Evolutionary conservation across 1,140 invertebrate species (phyloP).

Genomic region (Drosophila ananassae): DNA sequence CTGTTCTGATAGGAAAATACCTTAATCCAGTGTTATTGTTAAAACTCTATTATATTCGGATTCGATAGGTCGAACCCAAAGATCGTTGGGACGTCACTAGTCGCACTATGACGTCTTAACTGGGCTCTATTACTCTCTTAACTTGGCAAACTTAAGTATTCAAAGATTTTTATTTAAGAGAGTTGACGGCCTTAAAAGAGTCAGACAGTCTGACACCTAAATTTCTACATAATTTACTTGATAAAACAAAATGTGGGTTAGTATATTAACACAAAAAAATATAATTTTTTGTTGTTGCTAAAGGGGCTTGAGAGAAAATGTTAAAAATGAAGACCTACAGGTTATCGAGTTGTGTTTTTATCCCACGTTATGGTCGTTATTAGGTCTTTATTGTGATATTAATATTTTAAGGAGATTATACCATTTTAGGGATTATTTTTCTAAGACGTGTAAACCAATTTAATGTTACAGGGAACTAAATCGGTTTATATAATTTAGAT

Average conservation of each 20-base stretch:
- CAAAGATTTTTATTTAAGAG: constrained; percentile 10
- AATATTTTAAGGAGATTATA: neutral
- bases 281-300: neutral
- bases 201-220: neutral
- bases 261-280: neutral
- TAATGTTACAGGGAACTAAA: too few relatives aligned
- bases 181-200: neutral
- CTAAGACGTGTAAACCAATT: too few relatives aligned
- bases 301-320: neutral
- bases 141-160: constrained; percentile 2
- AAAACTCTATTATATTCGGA: constrained; percentile 2
- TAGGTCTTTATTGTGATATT: neutral
- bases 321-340: neutral
- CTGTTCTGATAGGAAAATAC: constrained; percentile 9
- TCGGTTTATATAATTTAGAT: too few relatives aligned
- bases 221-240: neutral
- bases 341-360: neutral
- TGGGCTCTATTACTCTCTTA: neutral
- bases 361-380: neutral
- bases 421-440: too few relatives aligned
- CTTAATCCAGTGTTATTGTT: constrained; percentile 1
- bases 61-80: constrained; percentile 30
- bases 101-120: neutral
- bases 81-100: constrained; percentile 17
- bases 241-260: neutral